Evolutionary conservation across 92 coral and sea anemone genomes (phyloP), one percentile per base, ranked within the genome.

Genomic region (Umimayanthus chanpuru): DNA sequence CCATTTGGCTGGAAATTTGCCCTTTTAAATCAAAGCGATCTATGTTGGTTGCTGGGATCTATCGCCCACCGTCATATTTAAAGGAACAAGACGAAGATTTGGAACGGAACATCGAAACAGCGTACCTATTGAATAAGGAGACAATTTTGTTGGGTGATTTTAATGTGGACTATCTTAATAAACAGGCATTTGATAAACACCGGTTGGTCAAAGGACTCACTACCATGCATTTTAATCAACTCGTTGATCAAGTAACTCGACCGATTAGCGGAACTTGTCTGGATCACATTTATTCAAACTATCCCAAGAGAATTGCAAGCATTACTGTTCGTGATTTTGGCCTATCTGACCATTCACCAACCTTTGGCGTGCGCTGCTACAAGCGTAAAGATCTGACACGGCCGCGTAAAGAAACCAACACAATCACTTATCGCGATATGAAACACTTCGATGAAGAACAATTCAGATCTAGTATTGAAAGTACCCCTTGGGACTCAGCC

Each of bases 401-500:
- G 40, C 84, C 91, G 18, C 64, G 56, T 67, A 76, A 76, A 23
- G 32, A 40, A 68, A 36, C 77, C 41, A 83, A 55, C 30, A 84
- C 83, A 32, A 89, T 89, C 53, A 76, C 68, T 23, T 87, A 92
- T 73, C 92, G 92, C 81, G 76, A 92, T 32, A 84, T 90, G 91
- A 92, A 90, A 67, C 67, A 36, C 9, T 87, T 92, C 65, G 88
- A 90, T 84, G 91, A 81, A 72, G 89, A 90, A 64, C 81, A 90
- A 29, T 93, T 93, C 85, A 88, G 14, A 47, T 49, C 75, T 15
- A 50, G 88, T 40, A 88, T 93, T 30, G 74, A 73, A 56, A 79
- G 85, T 61, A 85, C 88, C 85, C 95, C 92, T 66, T 89, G 92
- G 94, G 94, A 92, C 91, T 80, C 95, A 10, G 91, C 92, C 73